Conservation (phyloP, 53 echinoderm and acorn worm genomes). For the Hippasteria phrygiana region DNA sequence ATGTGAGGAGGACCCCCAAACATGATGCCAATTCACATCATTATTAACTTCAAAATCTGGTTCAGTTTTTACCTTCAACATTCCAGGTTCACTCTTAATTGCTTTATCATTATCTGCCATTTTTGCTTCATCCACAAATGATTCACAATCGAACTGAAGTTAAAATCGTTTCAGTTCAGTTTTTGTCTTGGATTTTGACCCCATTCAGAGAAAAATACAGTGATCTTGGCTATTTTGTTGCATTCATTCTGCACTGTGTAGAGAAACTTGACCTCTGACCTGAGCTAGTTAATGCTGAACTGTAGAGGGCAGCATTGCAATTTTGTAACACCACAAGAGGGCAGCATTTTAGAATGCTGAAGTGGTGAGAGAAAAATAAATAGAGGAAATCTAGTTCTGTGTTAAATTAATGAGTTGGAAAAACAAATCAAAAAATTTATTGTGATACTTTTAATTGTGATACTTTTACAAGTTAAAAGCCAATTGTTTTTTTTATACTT, state of each 20-base stretch:
- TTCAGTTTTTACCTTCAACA: not conserved
- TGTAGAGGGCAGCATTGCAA: slow-evolving; percentile 20
- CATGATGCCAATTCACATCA: not conserved
- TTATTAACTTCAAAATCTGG: not conserved
- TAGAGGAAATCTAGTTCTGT: not conserved
- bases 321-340: not conserved
- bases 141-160: too few relatives aligned
- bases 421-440: too few relatives aligned
- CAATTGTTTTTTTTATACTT: too few relatives aligned
- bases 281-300: not conserved
- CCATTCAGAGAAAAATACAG: not conserved
- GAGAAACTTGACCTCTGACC: slow-evolving; percentile 12
- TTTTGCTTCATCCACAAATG: too few relatives aligned
- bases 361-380: too few relatives aligned
- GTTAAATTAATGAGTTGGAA: too few relatives aligned
- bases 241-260: not conserved
- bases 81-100: too few relatives aligned
- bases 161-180: too few relatives aligned
- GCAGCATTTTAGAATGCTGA: not conserved
- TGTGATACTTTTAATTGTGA: too few relatives aligned
- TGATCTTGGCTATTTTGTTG: not conserved
- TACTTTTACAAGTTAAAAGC: too few relatives aligned
- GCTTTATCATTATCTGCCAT: too few relatives aligned
- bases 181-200: too few relatives aligned
- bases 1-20: not conserved